phyloP scores from a whole-genome alignment of 2,797 vertebrate species.

The Tympanoctomys barrerae region DNA sequence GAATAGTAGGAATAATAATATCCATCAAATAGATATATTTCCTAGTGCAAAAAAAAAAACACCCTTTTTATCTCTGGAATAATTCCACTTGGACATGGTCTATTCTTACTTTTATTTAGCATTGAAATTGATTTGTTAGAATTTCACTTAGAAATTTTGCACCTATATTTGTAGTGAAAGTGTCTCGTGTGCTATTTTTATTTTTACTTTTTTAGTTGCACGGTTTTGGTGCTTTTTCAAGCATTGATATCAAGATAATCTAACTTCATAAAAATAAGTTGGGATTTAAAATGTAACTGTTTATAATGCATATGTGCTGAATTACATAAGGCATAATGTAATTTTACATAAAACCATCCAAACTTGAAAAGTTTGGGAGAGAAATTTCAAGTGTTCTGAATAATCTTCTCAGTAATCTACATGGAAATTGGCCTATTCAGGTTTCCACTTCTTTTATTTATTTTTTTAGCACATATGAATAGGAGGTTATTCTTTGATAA shows the following conservation, averaged over 20 bases:
- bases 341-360: constrained; percentile 45
- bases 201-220: not conserved
- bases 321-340: not conserved
- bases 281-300: constrained; percentile 19
- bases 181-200: not conserved
- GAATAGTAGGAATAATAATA: not conserved
- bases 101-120: constrained; percentile 46
- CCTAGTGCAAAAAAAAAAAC: not conserved
- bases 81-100: not conserved
- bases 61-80: not conserved
- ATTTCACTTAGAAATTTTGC: constrained; percentile 52
- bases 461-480: too few relatives aligned
- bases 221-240: constrained; percentile 27
- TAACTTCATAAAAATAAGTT: constrained; percentile 48
- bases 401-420: not conserved
- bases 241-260: not conserved
- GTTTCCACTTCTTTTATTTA: not conserved
- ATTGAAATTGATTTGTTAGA: constrained; percentile 40
- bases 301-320: not conserved
- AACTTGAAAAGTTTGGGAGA: not conserved
- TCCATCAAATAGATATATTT: not conserved
- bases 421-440: not conserved
- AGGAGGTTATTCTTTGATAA: too few relatives aligned
- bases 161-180: constrained; percentile 18
- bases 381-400: not conserved